These are phyloP conservation scores for Clarias fuscus DNA, from an alignment of 2,797 vertebrate genomes.

Conservation along the genomic window DNA sequence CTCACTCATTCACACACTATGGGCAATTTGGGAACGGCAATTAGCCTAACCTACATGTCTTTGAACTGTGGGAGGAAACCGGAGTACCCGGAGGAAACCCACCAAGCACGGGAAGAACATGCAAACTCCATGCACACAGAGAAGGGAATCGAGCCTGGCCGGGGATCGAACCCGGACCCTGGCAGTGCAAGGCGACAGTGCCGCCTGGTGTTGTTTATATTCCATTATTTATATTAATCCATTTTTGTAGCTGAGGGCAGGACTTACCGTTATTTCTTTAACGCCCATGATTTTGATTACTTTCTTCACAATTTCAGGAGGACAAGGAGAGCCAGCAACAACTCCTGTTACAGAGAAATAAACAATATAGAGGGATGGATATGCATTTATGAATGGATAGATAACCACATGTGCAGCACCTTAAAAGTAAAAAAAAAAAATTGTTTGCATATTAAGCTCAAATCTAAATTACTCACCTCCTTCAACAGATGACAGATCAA, in stretches of 20 bases:
- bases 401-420: neutral
- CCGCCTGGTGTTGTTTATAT: neutral
- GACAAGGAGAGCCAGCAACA: constrained; percentile 82
- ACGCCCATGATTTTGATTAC: constrained; percentile 72
- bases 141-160: too few relatives aligned
- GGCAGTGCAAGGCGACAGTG: too few relatives aligned
- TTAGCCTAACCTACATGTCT: too few relatives aligned
- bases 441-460: neutral
- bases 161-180: too few relatives aligned
- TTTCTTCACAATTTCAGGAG: constrained; percentile 77
- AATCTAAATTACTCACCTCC: constrained; percentile 73
- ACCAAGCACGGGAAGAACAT: too few relatives aligned
- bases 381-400: too few relatives aligned
- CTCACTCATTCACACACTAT: too few relatives aligned
- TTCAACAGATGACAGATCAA: constrained; percentile 77
- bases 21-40: too few relatives aligned
- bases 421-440: neutral
- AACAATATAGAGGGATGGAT: too few relatives aligned
- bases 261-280: constrained; percentile 80
- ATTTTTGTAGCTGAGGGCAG: neutral
- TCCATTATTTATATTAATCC: neutral
- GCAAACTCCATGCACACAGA: too few relatives aligned
- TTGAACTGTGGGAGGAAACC: too few relatives aligned
- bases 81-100: too few relatives aligned
- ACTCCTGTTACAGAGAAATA: constrained; percentile 67